Percentiles rank a stretch among this genome's conserved stretches.
Evolutionary conservation across 1,140 invertebrate species (phyloP).

Genomic region (Lepidotrigona ventralis): DNA sequence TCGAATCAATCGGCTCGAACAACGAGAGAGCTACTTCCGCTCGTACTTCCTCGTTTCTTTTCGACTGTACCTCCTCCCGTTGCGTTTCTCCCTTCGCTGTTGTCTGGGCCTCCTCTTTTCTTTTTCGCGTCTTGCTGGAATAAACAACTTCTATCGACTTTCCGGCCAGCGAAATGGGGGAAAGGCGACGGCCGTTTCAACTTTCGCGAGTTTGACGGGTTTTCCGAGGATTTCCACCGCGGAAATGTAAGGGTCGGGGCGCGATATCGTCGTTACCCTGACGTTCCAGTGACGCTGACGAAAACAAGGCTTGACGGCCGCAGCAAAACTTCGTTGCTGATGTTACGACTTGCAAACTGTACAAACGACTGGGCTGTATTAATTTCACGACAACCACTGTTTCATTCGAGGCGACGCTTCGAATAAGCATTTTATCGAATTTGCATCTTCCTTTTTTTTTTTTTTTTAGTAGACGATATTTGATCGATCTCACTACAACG

Average conservation of each 20-base stretch:
- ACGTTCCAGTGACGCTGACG: slow-evolving; percentile 52
- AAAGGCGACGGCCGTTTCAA: slow-evolving; percentile 66
- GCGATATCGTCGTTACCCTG: slow-evolving; percentile 56
- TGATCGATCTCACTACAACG: slow-evolving; percentile 93
- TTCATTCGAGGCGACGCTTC: background rate
- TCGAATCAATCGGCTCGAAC: slow-evolving; percentile 64
- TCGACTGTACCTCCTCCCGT: slow-evolving; percentile 44
- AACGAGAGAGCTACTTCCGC: slow-evolving; percentile 57
- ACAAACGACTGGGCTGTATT: slow-evolving; percentile 48
- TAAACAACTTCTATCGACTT: slow-evolving; percentile 75
- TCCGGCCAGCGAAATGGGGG: slow-evolving; percentile 68
- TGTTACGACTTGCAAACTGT: slow-evolving; percentile 47
- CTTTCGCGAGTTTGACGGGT: slow-evolving; percentile 67
- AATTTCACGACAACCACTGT: slow-evolving; percentile 34
- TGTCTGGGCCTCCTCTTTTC: slow-evolving; percentile 49
- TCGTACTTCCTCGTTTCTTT: slow-evolving; percentile 38
- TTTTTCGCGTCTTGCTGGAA: slow-evolving; percentile 61
- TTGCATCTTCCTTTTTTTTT: background rate
- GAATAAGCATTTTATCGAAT: background rate
- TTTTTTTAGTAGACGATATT: slow-evolving; percentile 84
- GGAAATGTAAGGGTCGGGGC: slow-evolving; percentile 61
- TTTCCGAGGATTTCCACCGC: slow-evolving; percentile 63
- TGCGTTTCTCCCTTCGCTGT: slow-evolving; percentile 26
- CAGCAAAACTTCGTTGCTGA: slow-evolving; percentile 49
- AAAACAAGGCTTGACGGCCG: slow-evolving; percentile 55